These are phyloP conservation scores for Peromyscus nudipes DNA, from an alignment of 2,797 vertebrate genomes.

Conservation along the genomic window DNA sequence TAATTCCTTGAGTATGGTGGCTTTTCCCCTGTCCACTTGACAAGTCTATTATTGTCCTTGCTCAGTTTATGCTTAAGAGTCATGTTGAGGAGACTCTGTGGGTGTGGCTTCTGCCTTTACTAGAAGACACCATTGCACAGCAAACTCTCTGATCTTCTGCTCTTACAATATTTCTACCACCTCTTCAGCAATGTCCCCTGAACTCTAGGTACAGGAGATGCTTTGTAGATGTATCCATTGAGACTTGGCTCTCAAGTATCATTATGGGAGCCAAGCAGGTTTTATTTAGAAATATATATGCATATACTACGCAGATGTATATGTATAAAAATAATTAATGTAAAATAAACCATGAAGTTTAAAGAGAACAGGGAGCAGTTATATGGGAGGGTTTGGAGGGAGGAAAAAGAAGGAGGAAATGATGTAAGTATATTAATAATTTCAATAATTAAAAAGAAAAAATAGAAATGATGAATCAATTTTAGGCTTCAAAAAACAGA, in stretches of 20 bases:
- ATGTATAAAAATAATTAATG: not conserved
- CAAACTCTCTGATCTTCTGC: too few species aligned
- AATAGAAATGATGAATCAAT: not conserved
- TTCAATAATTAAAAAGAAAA: not conserved
- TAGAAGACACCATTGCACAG: not conserved
- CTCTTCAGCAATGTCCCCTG: not conserved
- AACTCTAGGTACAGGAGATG: not conserved
- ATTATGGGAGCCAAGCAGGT: not conserved
- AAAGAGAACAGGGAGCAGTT: not conserved
- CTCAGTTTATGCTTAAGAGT: not conserved
- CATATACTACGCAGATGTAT: not conserved
- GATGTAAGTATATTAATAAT: not conserved
- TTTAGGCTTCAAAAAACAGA: not conserved
- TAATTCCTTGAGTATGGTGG: not conserved
- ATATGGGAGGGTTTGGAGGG: not conserved
- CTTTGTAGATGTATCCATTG: not conserved
- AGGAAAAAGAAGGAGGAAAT: not conserved
- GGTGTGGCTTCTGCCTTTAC: not conserved
- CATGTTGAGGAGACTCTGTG: not conserved
- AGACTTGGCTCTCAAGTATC: not conserved
- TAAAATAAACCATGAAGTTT: not conserved
- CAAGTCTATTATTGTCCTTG: not conserved
- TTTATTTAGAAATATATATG: not conserved
- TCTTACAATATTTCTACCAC: not conserved
- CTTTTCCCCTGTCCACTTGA: not conserved